Base-by-base conservation (phyloP, 2,888 invertebrate genomes). In the Conistra vaccinii region DNA sequence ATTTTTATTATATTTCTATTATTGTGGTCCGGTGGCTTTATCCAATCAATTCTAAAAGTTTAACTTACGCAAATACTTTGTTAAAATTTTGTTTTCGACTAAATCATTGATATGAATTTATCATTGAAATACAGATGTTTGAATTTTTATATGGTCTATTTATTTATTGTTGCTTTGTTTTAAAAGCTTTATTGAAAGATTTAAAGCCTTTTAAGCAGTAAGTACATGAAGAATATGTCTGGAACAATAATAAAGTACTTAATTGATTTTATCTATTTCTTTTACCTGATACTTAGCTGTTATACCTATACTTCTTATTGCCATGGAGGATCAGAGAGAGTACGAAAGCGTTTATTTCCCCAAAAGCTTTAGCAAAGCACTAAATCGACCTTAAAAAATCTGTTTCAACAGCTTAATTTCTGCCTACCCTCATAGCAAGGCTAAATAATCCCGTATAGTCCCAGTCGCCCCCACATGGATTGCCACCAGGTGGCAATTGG, bases 81-180 rank as follows among this genome's bases (percentile, higher is more conserved):
- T 96, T 96, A 94, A 94, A 94, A 91, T 91, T 95, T 95, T 94
- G 95, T 96, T 91, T 95, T 95, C 94, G 94, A 96, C 95, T 94
- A 93, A 95, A 95, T 95, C 93, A 93, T 94, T 95, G 93, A 95
- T 95, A 95, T 94, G 91, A 94, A 95, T 89, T 94, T 91, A 95
- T 93, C 94, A 93, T 89, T 95, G 92, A 95, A 96, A 93, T 96
- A 96, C 95, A 96, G 93, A 96, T 95, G 95, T 96, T 96, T 96
- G 95, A 95, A 95, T 95, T 95, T 95, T 93, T 91, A 90, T 85
- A 85, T 85, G 88, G 85, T 87, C 78, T 88, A 91, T 91, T 90
- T 89, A 87, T 86, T 89, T 90, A 84, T 83, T 84, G 82, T 75
- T 81, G 73, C 73, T 80, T 81, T 83, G 85, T 83, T 83, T 81